Evolutionary conservation across 1,140 invertebrate species (phyloP).

Genomic region (Drosophila ananassae): DNA sequence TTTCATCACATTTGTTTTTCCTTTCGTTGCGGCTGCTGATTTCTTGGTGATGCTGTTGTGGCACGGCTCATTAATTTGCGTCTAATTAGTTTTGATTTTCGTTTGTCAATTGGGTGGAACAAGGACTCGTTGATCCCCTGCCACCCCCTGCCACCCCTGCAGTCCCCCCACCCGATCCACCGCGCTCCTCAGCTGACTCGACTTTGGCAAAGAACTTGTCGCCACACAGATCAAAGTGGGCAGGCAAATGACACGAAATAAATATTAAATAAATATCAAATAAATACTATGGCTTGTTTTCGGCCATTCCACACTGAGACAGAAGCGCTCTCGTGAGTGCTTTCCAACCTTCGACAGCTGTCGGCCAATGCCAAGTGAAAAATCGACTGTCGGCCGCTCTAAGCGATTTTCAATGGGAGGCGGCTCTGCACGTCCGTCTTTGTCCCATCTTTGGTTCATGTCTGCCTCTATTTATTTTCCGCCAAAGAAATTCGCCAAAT

Average conservation of each 20-base stretch:
- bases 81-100: conserved; percentile 80
- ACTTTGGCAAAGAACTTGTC: conserved; percentile 82
- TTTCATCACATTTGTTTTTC: conserved; percentile 69
- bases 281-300: conserved; percentile 35
- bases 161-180: not conserved
- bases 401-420: conserved; percentile 64
- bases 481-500: not conserved
- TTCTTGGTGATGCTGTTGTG: conserved; percentile 36
- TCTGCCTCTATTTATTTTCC: not conserved
- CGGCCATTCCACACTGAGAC: not conserved
- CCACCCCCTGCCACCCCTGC: not conserved
- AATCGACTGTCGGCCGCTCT: conserved; percentile 60
- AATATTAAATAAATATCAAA: conserved; percentile 61
- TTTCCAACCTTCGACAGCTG: conserved; percentile 56
- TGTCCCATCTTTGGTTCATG: not conserved
- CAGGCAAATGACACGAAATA: conserved; percentile 45
- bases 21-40: conserved; percentile 29
- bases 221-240: conserved; percentile 67
- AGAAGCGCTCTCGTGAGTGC: not conserved
- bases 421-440: not conserved
- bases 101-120: conserved; percentile 52
- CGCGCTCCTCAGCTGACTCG: conserved; percentile 62
- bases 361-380: conserved; percentile 51
- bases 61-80: conserved; percentile 66
- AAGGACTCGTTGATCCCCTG: conserved; percentile 23